Conservation (phyloP, 1,140 invertebrate species). For the Bombus turneri region DNA sequence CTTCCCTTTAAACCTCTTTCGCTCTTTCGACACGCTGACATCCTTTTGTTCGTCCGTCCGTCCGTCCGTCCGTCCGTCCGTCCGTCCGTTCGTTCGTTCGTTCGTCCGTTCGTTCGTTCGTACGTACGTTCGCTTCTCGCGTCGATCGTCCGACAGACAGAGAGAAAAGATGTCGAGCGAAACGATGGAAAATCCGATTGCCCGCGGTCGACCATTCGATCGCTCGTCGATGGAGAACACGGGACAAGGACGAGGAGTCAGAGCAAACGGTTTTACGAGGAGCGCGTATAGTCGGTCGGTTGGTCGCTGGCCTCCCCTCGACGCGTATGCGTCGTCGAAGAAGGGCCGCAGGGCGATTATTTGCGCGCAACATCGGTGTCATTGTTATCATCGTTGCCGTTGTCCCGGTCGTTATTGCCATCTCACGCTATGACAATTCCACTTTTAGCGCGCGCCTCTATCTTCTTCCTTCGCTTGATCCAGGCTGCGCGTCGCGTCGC, state of each 20-base stretch:
- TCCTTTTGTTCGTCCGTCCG: neutral
- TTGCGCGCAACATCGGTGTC: constrained; percentile 42
- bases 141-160: neutral
- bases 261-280: neutral
- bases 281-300: neutral
- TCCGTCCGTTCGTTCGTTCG: neutral
- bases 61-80: neutral
- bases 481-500: constrained; percentile 43
- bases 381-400: constrained; percentile 34
- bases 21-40: constrained; percentile 19
- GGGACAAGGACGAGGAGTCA: neutral
- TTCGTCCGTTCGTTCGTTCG: neutral
- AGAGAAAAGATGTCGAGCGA: neutral
- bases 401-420: constrained; percentile 59
- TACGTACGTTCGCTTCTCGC: neutral
- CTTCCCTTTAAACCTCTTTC: constrained; percentile 37
- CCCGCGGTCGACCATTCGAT: neutral
- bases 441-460: constrained; percentile 64
- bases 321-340: constrained; percentile 14
- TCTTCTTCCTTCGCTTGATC: constrained; percentile 46
- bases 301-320: constrained; percentile 2
- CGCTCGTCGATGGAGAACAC: neutral
- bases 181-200: constrained; percentile 12
- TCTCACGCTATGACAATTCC: constrained; percentile 71
- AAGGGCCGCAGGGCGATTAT: constrained; percentile 45